Percentiles rank a stretch among this genome's conserved stretches.
These are phyloP conservation scores for Ascaphus truei DNA, from an alignment of 2,113 vertebrate species.

Conservation along the genomic window DNA sequence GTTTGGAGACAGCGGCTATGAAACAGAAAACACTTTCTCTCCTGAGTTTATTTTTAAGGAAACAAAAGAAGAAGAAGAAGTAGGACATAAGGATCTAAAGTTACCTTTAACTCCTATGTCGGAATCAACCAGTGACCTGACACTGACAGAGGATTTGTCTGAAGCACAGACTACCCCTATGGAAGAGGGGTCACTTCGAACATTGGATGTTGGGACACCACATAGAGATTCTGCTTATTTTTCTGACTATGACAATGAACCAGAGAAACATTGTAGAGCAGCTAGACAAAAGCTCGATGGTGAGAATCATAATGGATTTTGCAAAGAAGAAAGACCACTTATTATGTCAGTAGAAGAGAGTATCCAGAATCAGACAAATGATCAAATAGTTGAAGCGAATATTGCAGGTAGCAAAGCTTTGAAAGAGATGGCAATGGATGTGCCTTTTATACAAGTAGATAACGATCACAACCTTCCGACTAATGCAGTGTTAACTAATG, in stretches of 20 bases:
- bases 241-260: conserved; percentile 73
- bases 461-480: background rate
- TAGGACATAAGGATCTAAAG: background rate
- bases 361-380: background rate
- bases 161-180: conserved; percentile 63
- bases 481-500: background rate
- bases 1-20: conserved; percentile 61
- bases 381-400: background rate
- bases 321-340: conserved; percentile 17
- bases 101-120: conserved; percentile 38
- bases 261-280: conserved; percentile 48
- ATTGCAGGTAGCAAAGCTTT: background rate
- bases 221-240: conserved; percentile 81
- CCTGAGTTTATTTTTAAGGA: conserved; percentile 53
- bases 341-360: background rate
- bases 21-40: conserved; percentile 63
- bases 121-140: conserved; percentile 69
- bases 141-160: conserved; percentile 45
- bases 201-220: conserved; percentile 66
- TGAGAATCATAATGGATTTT: conserved; percentile 14
- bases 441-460: background rate
- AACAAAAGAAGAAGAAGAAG: conserved; percentile 12
- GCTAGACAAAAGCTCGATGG: background rate
- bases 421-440: background rate
- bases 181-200: conserved; percentile 60